Evolutionary conservation across 2,888 invertebrate genomes (phyloP), one percentile per base, ranked within the genome.

Genomic region (Sinhomidia bicolor): DNA sequence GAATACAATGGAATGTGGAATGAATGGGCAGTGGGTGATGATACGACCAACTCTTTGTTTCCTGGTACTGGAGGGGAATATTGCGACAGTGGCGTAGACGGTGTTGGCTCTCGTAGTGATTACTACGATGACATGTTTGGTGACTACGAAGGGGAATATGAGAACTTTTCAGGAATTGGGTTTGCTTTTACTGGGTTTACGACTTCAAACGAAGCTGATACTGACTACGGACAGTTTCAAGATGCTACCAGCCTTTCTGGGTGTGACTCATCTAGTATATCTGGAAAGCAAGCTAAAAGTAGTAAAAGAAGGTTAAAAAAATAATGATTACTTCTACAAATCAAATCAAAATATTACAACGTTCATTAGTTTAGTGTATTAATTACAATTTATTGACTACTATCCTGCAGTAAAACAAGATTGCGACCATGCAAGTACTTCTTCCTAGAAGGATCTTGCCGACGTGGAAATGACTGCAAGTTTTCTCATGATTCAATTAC

Each of bases 401-500:
- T n/a, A n/a, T n/a, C n/a, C n/a, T 57, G 9, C 29, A 89, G 65
- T 32, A 92, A 91, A 88, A 88, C 90, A 78, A 91, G 91, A 65
- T 83, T 90, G 47, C 87, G 91, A 65, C 92, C 92, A 36, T 92
- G 92, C 85, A 92, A 92, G 87, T 92, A 92, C 81, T 92, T 90
- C 81, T 91, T 92, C 54, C 54, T 91, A 60, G 92, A 92, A 74
- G 92, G 92, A 0, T 89, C 88, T n/a, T 92, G 92, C 80, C 76
- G 91, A 60, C 91, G 91, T 36, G 92, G 92, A 54, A 90, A 90
- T 68, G 91, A 92, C 62, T 92, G 92, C 86, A 92, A 92, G 81
- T 92, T 92, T 81, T 92, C 92, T 32, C 92, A 92, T 80, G 91
- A 92, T 65, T 89, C 91, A 36, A 91, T 91, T 44, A 92, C 92